Percentiles rank a stretch among this genome's conserved stretches.
phyloP scores from a whole-genome alignment of 2,888 invertebrate species.

The Drosophila paramelanica region DNA sequence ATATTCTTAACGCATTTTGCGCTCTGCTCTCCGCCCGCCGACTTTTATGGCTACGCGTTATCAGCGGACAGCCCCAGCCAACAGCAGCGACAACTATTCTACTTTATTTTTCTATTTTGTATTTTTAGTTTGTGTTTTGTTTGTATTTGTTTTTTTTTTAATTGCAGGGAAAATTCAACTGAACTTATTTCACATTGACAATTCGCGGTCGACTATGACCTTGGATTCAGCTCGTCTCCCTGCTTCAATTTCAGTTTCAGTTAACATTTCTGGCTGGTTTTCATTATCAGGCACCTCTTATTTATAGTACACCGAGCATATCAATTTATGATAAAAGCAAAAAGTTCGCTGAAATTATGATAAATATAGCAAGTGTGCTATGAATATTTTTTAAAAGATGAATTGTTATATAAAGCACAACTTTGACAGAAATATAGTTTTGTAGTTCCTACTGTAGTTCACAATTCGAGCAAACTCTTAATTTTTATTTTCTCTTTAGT shows the following conservation, averaged over 20 bases:
- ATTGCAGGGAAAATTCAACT: constrained; percentile 43
- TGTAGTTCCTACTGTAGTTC: too few species aligned
- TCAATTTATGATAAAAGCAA: constrained; percentile 51
- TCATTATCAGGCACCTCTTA: constrained; percentile 44
- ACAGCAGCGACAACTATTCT: constrained; percentile 6
- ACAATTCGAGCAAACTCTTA: not conserved
- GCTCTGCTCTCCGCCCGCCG: not conserved
- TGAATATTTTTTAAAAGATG: too few species aligned
- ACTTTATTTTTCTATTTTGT: constrained; percentile 16
- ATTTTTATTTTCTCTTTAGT: not conserved
- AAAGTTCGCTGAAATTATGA: constrained; percentile 27
- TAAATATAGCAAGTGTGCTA: constrained; percentile 40
- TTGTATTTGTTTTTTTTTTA: constrained; percentile 10
- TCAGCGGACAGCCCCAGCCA: constrained; percentile 43
- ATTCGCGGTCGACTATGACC: constrained; percentile 30
- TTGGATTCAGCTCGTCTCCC: constrained; percentile 13
- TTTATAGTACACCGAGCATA: constrained; percentile 57
- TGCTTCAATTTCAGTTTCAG: not conserved
- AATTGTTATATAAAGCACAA: too few species aligned
- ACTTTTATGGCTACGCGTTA: constrained; percentile 26
- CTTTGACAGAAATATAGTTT: too few species aligned
- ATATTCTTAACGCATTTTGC: constrained; percentile 2
- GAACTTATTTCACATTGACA: constrained; percentile 62
- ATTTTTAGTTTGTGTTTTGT: constrained; percentile 3
- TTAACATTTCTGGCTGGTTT: not conserved